Percentiles rank a stretch among this genome's conserved stretches.
Evolutionary conservation across 2,888 invertebrate species (phyloP).

Genomic region (Craniophora ligustri): DNA sequence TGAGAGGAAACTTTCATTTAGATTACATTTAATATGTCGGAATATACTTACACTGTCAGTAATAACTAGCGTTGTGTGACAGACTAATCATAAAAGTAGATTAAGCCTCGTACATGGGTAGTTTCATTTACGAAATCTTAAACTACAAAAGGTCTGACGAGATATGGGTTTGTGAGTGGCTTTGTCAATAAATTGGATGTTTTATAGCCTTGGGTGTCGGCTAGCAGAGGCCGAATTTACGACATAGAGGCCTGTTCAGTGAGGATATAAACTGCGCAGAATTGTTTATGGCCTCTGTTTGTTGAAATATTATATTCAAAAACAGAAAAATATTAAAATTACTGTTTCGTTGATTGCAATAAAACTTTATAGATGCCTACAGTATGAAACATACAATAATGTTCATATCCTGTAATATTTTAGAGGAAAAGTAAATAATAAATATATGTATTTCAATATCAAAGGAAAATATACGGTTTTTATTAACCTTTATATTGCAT

Average conservation of each 20-base stretch:
- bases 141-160: slow-evolving; percentile 43
- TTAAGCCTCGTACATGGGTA: slow-evolving; percentile 15
- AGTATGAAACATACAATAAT: slow-evolving; percentile 1
- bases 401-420: neutral
- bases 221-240: slow-evolving; percentile 64
- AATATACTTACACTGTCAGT: slow-evolving; percentile 30
- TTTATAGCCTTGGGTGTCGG: slow-evolving; percentile 66
- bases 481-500: neutral
- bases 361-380: slow-evolving; percentile 6
- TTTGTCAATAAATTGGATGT: slow-evolving; percentile 70
- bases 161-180: slow-evolving; percentile 46
- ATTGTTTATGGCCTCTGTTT: slow-evolving; percentile 65
- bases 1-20: slow-evolving; percentile 40
- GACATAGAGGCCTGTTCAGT: slow-evolving; percentile 59
- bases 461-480: slow-evolving; percentile 4
- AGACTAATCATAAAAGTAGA: slow-evolving; percentile 9
- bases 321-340: slow-evolving; percentile 35
- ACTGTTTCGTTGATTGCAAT: slow-evolving; percentile 22
- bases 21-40: slow-evolving; percentile 49
- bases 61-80: slow-evolving; percentile 7
- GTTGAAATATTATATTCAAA: slow-evolving; percentile 59
- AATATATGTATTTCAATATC: slow-evolving; percentile 2
- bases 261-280: slow-evolving; percentile 66
- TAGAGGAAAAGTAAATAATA: slow-evolving; percentile 3
- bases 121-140: slow-evolving; percentile 27